phyloP scores from a whole-genome alignment of 2,113 vertebrate species.

The Ia io region DNA sequence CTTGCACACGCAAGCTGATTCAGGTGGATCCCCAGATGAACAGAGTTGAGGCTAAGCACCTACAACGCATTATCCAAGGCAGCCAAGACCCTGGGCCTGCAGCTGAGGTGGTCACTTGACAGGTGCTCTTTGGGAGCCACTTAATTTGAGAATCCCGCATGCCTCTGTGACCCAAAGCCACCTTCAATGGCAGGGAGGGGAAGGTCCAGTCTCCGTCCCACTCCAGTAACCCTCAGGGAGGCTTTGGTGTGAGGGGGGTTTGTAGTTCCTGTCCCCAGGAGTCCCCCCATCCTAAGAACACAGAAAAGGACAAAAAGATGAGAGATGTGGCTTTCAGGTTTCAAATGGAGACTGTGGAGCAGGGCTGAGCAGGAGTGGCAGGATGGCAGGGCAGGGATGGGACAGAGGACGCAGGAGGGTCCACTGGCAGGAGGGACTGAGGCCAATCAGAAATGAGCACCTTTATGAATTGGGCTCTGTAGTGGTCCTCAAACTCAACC shows the following conservation, averaged over 20 bases:
- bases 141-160: not conserved
- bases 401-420: fast-evolving
- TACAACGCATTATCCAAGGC: not conserved
- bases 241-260: not conserved
- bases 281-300: not conserved
- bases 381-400: not conserved
- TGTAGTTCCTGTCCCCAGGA: not conserved
- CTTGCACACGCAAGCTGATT: not conserved
- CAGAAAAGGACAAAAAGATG: not conserved
- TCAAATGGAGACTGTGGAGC: not conserved
- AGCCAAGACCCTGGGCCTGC: not conserved
- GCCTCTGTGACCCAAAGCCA: fast-evolving
- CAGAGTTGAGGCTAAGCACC: not conserved
- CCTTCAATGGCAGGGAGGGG: not conserved
- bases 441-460: not conserved
- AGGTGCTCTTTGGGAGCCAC: not conserved
- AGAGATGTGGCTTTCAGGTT: not conserved
- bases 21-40: not conserved
- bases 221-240: not conserved
- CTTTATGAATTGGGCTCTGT: too few species aligned
- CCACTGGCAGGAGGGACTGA: not conserved
- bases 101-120: not conserved
- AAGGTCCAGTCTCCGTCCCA: not conserved
- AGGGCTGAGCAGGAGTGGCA: not conserved
- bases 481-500: too few species aligned